Percentiles rank a stretch among this genome's conserved stretches.
phyloP scores from a whole-genome alignment of 2,797 vertebrate genomes.

The Bovichtus variegatus region DNA sequence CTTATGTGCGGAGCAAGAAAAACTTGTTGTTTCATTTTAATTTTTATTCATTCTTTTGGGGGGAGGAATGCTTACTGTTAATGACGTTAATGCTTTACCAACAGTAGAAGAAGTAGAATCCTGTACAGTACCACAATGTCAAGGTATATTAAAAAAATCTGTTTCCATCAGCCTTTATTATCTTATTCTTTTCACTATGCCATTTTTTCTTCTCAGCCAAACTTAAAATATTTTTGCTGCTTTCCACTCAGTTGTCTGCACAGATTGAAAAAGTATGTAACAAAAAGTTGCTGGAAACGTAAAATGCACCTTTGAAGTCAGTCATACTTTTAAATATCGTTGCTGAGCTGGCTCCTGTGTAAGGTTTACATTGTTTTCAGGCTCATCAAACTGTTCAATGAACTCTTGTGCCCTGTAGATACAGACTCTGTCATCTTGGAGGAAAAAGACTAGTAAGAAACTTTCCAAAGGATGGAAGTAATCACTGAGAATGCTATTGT shows the following conservation, averaged over 20 bases:
- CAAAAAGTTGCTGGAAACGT: background rate
- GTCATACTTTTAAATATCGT: slow-evolving; percentile 7
- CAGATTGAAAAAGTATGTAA: background rate
- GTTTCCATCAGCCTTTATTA: background rate
- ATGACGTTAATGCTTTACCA: background rate
- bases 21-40: background rate
- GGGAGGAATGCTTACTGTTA: background rate
- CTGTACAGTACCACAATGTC: background rate
- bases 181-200: background rate
- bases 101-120: background rate
- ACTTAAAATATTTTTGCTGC: background rate
- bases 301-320: slow-evolving; percentile 7
- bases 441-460: slow-evolving; percentile 39
- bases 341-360: slow-evolving; percentile 1
- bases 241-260: background rate
- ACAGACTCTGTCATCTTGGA: slow-evolving; percentile 33
- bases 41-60: background rate
- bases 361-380: slow-evolving; percentile 47
- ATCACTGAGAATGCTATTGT: slow-evolving; percentile 67
- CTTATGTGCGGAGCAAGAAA: background rate
- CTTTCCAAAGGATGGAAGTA: slow-evolving; percentile 67
- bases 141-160: background rate
- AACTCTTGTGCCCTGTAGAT: slow-evolving; percentile 41
- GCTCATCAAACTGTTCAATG: slow-evolving; percentile 39
- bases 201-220: background rate